These are phyloP conservation scores for Branchipolynoe longqiensis DNA, from an alignment of 2,888 invertebrate species.

Conservation along the genomic window DNA sequence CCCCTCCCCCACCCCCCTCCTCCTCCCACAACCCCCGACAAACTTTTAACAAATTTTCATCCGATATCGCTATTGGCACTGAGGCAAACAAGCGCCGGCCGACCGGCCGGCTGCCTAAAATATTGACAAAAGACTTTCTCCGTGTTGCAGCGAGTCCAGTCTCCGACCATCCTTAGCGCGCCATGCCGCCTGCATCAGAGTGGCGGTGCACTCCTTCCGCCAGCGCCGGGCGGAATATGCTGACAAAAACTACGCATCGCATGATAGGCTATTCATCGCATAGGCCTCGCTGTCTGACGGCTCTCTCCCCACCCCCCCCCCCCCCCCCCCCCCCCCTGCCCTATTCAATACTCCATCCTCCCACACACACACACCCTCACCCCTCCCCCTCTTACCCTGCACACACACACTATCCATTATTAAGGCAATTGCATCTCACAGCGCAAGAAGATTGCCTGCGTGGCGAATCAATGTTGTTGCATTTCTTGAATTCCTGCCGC, in stretches of 20 bases:
- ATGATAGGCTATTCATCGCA: constrained; percentile 38
- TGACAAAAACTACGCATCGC: constrained; percentile 44
- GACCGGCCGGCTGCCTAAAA: neutral
- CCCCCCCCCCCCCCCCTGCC: no score
- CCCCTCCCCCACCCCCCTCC: no score
- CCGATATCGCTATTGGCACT: neutral
- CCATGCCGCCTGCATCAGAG: neutral
- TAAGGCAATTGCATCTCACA: constrained; percentile 37
- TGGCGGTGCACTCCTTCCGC: constrained; percentile 3
- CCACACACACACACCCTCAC: no score
- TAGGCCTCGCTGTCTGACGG: constrained; percentile 29
- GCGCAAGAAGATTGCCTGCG: constrained; percentile 43
- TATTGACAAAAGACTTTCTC: constrained; percentile 37
- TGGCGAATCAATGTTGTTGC: constrained; percentile 49
- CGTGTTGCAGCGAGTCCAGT: no score
- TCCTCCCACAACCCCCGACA: no score
- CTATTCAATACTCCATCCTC: constrained; percentile 39
- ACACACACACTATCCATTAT: constrained; percentile 28
- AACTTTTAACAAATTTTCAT: no score
- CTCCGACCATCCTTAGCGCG: neutral
- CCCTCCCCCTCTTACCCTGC: no score
- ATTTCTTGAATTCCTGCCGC: constrained; percentile 48
- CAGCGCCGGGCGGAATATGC: neutral
- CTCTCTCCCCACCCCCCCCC: no score
- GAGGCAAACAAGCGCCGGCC: no score